Evolutionary conservation across 2,888 invertebrate species (phyloP).

Genomic region (Encarsia formosa): DNA sequence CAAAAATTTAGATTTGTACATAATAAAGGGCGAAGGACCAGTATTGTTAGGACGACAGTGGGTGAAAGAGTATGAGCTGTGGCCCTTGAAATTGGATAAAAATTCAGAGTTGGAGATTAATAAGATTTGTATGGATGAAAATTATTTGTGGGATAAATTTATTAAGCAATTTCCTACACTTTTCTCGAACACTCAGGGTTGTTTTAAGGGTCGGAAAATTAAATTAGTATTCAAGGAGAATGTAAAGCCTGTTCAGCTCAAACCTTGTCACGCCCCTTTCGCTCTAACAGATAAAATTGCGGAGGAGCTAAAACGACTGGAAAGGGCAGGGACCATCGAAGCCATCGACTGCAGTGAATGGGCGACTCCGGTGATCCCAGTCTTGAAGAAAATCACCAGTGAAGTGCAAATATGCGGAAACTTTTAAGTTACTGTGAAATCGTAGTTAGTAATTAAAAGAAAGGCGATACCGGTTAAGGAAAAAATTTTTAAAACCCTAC

Average conservation of each 20-base stretch:
- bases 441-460: slow-evolving; percentile 30
- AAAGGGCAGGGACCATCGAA: slow-evolving; percentile 29
- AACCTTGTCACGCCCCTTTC: slow-evolving; percentile 31
- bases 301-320: slow-evolving; percentile 23
- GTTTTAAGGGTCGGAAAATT: slow-evolving; percentile 24
- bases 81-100: too few relatives aligned
- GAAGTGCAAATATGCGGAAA: slow-evolving; percentile 32
- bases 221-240: slow-evolving; percentile 28
- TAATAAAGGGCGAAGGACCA: too few relatives aligned
- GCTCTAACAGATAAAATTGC: slow-evolving; percentile 18
- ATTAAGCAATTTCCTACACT: slow-evolving; percentile 20
- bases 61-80: too few relatives aligned
- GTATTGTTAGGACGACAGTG: too few relatives aligned
- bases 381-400: slow-evolving; percentile 32
- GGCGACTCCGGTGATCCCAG: slow-evolving; percentile 39
- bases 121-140: too few relatives aligned
- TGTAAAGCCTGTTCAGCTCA: slow-evolving; percentile 26
- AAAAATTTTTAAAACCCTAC: slow-evolving; percentile 33
- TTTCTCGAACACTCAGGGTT: slow-evolving; percentile 17
- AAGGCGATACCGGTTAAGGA: slow-evolving; percentile 34
- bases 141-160: neutral
- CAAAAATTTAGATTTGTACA: too few relatives aligned
- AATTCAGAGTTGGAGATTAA: too few relatives aligned
- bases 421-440: slow-evolving; percentile 35
- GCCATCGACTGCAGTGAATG: slow-evolving; percentile 32